Evolutionary conservation across 2,113 vertebrate genomes (phyloP).

Genomic region (Edolisoma coerulescens): DNA sequence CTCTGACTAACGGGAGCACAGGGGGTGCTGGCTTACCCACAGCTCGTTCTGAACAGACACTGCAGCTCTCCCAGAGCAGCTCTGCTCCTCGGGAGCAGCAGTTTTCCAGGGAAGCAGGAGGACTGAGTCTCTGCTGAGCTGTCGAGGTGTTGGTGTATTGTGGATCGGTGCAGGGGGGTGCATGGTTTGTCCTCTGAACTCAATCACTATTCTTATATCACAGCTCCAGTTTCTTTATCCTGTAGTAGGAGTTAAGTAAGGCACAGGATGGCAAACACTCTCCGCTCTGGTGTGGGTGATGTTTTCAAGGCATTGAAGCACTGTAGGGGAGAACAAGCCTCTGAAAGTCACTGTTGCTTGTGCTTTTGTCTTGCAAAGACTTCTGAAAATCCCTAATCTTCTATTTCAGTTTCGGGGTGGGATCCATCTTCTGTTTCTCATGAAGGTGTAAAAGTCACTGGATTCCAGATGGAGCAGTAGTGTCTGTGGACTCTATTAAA

Average conservation of each 20-base stretch:
- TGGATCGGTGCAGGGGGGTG: background rate
- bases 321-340: background rate
- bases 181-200: background rate
- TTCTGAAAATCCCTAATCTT: background rate
- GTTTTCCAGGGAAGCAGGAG: background rate
- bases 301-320: background rate
- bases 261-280: background rate
- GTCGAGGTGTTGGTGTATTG: background rate
- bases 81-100: background rate
- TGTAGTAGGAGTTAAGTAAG: background rate
- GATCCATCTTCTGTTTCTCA: background rate
- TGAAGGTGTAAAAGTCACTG: slow-evolving; percentile 32
- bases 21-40: background rate
- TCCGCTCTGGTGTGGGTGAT: background rate
- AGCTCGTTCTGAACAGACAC: background rate
- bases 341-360: background rate
- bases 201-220: background rate
- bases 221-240: background rate
- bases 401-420: background rate
- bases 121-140: background rate
- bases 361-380: background rate
- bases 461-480: background rate
- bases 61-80: background rate
- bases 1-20: background rate
- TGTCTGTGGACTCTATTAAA: slow-evolving; percentile 18